Percentiles rank a stretch among this genome's conserved stretches.
Conservation (phyloP, 1,140 invertebrate species). For the Formica selysi region DNA sequence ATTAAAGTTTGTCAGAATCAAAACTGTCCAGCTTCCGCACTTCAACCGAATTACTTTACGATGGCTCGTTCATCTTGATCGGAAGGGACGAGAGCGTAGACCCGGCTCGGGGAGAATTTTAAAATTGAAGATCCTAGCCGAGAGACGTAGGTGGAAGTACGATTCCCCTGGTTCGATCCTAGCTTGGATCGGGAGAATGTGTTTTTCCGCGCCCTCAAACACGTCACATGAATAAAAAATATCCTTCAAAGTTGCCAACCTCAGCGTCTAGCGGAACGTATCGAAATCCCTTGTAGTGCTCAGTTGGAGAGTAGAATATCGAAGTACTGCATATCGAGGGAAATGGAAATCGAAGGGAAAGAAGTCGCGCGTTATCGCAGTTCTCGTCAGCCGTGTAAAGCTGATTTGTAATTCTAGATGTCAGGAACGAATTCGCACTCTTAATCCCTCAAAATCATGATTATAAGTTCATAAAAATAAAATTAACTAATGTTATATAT, state of each 20-base stretch:
- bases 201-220: conserved; percentile 85
- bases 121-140: conserved; percentile 69
- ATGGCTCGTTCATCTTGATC: conserved; percentile 33
- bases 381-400: not conserved
- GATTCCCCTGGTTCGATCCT: conserved; percentile 63
- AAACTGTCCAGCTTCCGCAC: conserved; percentile 2
- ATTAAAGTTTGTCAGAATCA: conserved; percentile 39
- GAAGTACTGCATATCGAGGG: conserved; percentile 57
- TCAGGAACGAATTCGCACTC: not conserved
- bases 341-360: conserved; percentile 51
- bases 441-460: too few relatives aligned
- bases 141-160: conserved; percentile 59
- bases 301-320: conserved; percentile 54
- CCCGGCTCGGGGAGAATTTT: conserved; percentile 62
- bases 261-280: conserved; percentile 74
- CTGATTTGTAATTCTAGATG: not conserved
- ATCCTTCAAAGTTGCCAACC: conserved; percentile 84
- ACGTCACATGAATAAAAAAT: conserved; percentile 86
- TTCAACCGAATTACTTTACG: conserved; percentile 30
- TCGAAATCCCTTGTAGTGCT: conserved; percentile 49
- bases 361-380: conserved; percentile 40
- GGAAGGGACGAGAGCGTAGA: conserved; percentile 33
- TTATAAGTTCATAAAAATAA: too few relatives aligned
- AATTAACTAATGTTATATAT: too few relatives aligned
- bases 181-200: conserved; percentile 81